Evolutionary conservation across 2,113 vertebrate species (phyloP), one percentile per base, ranked within the genome.

Genomic region (Glareola pratincola): DNA sequence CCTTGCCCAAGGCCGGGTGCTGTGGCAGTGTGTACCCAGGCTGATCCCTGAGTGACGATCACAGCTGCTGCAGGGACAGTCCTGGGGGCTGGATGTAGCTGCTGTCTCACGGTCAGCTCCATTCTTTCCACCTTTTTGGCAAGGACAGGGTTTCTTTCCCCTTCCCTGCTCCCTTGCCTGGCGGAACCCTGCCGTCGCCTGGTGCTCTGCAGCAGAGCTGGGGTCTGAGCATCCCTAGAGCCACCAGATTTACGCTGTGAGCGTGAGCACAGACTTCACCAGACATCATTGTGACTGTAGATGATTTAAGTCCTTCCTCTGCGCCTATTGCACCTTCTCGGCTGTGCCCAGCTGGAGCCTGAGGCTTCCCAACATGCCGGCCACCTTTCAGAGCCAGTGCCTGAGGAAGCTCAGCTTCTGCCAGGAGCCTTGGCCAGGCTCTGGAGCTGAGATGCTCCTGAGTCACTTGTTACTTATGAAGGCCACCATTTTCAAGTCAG

Each of bases 261-360:
- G 41, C 14, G 1, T 29, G 30, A 93, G 34, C 59, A 16, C n/a
- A 34, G 41, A 29, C 39, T 63, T 74, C 67, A 63, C 48, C 2
- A 0, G 50, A n/a, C 69, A 86, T n/a, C 8, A 17, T 30, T 59
- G 37, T 2, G 1, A 37, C 1, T 1, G 29, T 3, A 2, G 37
- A 24, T 68, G 37, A 48, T 75, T 80, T 39, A 39, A 89, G 48
- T 83, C 71, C 53, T 67, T 88, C 53, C 34, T 78, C 48, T 3
- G 3, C 1, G 2, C 56, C n/a, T 41, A 6, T 12, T 8, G 24
- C 2, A 0, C 1, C 1, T 51, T 41, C 69, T 69, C 0, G 0
- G 21, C 48, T 1, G 1, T 23, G 80, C 85, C 10, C 1, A n/a
- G 60, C 37, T 92, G 59, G 29, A 82, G 53, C 50, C 63, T 50